Evolutionary conservation across 2,888 invertebrate species (phyloP), one percentile per base, ranked within the genome.

Genomic region (Eupithecia exiguata): DNA sequence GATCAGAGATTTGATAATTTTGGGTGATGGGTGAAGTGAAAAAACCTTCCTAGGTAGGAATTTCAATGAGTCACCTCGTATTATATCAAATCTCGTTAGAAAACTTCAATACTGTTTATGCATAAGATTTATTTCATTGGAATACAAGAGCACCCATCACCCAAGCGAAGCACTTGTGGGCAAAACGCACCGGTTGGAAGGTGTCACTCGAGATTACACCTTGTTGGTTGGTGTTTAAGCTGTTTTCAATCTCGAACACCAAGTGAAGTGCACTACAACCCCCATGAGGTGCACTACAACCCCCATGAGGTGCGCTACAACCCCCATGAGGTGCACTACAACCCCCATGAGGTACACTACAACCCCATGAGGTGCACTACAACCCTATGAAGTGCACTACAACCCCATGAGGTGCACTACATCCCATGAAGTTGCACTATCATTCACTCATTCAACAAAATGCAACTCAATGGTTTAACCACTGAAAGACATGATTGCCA

Each of bases 391-490:
- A 75, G 70, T 78, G 84, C 88, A 86, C 86, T 46, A 65, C 14
- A 58, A 43, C 4, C 46, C 46, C 53, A 53, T 35, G 62, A 62
- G 35, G 62, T 62, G 62, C 62, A 62, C 62, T 16, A 61, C 83
- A 83, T 80, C 78, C 77, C 72, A 79, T 74, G 75, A 80, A 76
- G 71, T n/a, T 78, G 84, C 88, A 86, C 85, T 53, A 65, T 74
- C 86, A 87, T 81, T 65, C 80, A 82, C 81, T 86, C 84, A 86
- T 87, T 84, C 88, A 88, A 84, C 78, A 81, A 83, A 80, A 76
- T 75, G 69, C 77, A 78, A 74, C 12, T 58, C 58, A 63, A 73
- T 68, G 74, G 69, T 80, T 77, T 61, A 58, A 58, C 25, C 58
- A 58, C 25, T 21, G 14, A 25, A 21, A 21, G 10, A 25, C 21